Evolutionary conservation across 2,797 vertebrate genomes (phyloP).

Genomic region (Urosaurus nigricauda): DNA sequence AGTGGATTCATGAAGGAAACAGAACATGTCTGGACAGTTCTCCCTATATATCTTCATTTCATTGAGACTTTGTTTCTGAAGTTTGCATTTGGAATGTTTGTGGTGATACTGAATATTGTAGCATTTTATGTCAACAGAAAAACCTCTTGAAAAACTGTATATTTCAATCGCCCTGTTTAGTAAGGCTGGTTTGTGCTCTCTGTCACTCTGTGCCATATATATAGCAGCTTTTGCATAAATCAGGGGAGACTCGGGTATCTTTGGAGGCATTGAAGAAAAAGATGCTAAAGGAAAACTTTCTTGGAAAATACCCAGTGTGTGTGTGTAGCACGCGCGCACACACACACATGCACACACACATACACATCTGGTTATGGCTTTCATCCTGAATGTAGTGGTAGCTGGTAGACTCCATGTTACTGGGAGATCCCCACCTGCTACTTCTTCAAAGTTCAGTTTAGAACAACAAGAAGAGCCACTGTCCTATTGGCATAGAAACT

Average conservation of each 20-base stretch:
- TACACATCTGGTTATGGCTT: background rate
- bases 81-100: conserved; percentile 3
- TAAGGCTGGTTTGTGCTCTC: background rate
- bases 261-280: background rate
- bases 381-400: background rate
- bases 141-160: background rate
- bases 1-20: conserved; percentile 19
- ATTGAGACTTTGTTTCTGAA: background rate
- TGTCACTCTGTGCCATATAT: no score
- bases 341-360: no score
- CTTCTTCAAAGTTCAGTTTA: background rate
- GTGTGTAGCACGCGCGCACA: no score
- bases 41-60: background rate
- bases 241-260: no score
- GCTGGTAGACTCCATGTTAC: background rate
- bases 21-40: background rate
- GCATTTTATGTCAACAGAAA: background rate
- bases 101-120: background rate
- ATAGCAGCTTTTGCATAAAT: background rate
- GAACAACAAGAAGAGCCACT: no score
- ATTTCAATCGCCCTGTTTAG: background rate
- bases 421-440: background rate
- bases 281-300: background rate
- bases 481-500: no score
- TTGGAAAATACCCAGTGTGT: background rate